A percentile compares a stretch with the other conserved stretches of the same genome.
Evolutionary conservation across 2,113 vertebrate genomes (phyloP).

Genomic region (Clarias gariepinus): DNA sequence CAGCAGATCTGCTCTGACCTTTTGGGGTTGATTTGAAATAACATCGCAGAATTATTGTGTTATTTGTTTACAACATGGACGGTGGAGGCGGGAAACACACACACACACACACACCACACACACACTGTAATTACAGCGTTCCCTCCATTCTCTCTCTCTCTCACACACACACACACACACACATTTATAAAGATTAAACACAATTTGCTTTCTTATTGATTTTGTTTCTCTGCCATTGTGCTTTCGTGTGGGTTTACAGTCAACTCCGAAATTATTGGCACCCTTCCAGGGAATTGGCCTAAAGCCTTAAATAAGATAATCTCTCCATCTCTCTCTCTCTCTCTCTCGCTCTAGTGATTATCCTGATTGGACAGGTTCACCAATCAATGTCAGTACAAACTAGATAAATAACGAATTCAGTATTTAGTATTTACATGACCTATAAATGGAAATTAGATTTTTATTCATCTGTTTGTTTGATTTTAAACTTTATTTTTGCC

Average conservation of each 20-base stretch:
- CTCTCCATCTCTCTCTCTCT: not conserved
- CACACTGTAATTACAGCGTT: not conserved
- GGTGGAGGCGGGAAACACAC: not conserved
- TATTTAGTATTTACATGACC: not conserved
- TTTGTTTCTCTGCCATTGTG: not conserved
- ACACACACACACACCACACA: slow-evolving; percentile 15
- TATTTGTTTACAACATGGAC: not conserved
- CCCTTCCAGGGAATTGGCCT: not conserved
- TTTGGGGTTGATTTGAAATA: not conserved
- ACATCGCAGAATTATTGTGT: not conserved
- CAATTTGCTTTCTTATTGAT: slow-evolving; percentile 28
- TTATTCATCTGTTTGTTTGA: not conserved
- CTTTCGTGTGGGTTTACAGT: not conserved
- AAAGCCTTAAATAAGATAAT: slow-evolving; percentile 5
- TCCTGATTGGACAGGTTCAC: not conserved
- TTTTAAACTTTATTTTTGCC: not conserved
- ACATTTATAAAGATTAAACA: slow-evolving; percentile 13
- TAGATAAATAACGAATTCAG: not conserved
- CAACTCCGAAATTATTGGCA: slow-evolving; percentile 22
- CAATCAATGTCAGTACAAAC: not conserved
- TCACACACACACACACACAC: slow-evolving; percentile 4
- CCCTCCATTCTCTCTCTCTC: not conserved
- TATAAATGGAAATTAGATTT: not conserved
- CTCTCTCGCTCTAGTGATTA: not conserved
- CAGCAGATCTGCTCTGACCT: not conserved